Percentiles rank a stretch among this genome's conserved stretches.
phyloP scores from a whole-genome alignment of 2,113 vertebrate genomes.

The Actenoides lindsayi region DNA sequence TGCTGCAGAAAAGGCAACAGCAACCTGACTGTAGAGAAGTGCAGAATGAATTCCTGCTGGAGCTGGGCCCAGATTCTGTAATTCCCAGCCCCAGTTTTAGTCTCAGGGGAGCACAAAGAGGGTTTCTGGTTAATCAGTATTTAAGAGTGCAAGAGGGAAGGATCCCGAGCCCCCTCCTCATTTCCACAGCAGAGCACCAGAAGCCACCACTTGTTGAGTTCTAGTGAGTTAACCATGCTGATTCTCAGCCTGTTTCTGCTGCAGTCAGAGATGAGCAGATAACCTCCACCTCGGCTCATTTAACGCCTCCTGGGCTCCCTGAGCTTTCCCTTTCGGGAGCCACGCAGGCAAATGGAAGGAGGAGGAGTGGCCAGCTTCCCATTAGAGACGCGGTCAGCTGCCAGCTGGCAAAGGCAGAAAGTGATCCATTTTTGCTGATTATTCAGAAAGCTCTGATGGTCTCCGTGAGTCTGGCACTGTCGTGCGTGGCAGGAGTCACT shows the following conservation, averaged over 20 bases:
- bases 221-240: neutral
- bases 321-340: neutral
- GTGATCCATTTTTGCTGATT: neutral
- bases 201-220: neutral
- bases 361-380: neutral
- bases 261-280: neutral
- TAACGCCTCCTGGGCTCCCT: neutral
- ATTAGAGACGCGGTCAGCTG: neutral
- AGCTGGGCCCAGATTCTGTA: neutral
- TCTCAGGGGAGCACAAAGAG: neutral
- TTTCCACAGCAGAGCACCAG: neutral
- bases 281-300: neutral
- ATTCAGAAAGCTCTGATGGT: neutral
- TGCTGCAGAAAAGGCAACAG: neutral
- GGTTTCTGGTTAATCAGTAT: neutral
- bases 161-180: neutral
- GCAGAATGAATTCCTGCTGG: neutral
- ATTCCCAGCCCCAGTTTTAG: neutral
- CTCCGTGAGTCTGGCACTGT: neutral
- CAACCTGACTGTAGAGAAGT: neutral
- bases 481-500: neutral
- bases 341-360: neutral
- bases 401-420: neutral
- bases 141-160: neutral
- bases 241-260: neutral